Evolutionary conservation across 2,888 invertebrate species (phyloP).

Genomic region (Sesia bembeciformis): DNA sequence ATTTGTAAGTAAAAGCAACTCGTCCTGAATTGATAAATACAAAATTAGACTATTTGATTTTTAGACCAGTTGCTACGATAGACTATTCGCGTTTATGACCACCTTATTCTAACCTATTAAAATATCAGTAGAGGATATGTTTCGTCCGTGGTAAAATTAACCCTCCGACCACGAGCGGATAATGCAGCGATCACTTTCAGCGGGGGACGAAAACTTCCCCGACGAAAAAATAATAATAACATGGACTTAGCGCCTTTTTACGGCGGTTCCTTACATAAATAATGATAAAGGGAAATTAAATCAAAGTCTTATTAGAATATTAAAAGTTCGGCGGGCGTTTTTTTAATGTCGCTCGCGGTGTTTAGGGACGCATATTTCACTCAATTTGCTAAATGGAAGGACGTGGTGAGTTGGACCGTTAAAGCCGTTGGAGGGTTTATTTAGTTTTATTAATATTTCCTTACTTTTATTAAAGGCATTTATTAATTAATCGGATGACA

Average conservation of each 20-base stretch:
- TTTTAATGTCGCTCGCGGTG: conserved; percentile 64
- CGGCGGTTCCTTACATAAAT: conserved; percentile 67
- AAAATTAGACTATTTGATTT: too few relatives aligned
- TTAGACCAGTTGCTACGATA: too few relatives aligned
- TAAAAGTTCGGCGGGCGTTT: conserved; percentile 67
- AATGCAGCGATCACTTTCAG: conserved; percentile 23
- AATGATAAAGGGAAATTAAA: conserved; percentile 74
- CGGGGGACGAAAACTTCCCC: conserved; percentile 35
- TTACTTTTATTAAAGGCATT: conserved; percentile 34
- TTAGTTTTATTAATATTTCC: conserved; percentile 33
- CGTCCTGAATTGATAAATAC: too few relatives aligned
- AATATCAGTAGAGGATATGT: background rate
- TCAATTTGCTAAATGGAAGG: conserved; percentile 69
- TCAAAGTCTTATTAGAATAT: conserved; percentile 73
- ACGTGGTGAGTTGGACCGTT: conserved; percentile 31
- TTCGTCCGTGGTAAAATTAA: conserved; percentile 28
- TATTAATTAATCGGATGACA: conserved; percentile 39
- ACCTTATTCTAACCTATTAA: too few relatives aligned
- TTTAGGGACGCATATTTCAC: conserved; percentile 68
- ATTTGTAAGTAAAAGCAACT: too few relatives aligned
- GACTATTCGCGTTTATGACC: too few relatives aligned
- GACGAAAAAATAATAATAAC: conserved; percentile 52
- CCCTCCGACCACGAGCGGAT: conserved; percentile 19
- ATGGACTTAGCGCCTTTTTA: conserved; percentile 61
- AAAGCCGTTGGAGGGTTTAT: conserved; percentile 42